Percentiles rank a stretch among this genome's conserved stretches.
These are phyloP conservation scores for Drosophila conformis DNA, from an alignment of 2,888 invertebrate genomes.

Conservation along the genomic window DNA sequence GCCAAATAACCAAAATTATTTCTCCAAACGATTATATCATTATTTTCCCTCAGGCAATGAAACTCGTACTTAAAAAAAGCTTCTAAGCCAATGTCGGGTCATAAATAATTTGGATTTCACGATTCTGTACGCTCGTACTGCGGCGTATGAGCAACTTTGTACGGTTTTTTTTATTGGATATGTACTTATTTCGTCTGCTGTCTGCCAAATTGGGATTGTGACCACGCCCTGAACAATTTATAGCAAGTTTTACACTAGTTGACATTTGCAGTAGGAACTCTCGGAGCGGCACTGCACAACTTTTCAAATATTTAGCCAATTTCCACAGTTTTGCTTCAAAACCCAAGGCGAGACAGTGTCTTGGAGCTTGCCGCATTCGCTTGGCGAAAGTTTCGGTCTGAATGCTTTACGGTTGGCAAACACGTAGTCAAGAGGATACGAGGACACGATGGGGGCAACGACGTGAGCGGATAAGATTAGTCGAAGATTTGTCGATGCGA, in stretches of 20 bases:
- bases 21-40: constrained; percentile 41
- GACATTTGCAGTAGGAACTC: constrained; percentile 55
- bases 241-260: constrained; percentile 48
- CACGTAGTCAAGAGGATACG: constrained; percentile 43
- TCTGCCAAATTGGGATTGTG: constrained; percentile 32
- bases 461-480: constrained; percentile 14
- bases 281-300: constrained; percentile 49
- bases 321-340: constrained; percentile 51
- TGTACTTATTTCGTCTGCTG: constrained; percentile 11
- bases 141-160: constrained; percentile 51
- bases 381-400: constrained; percentile 48
- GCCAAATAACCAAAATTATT: constrained; percentile 33
- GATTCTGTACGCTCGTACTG: constrained; percentile 35
- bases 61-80: constrained; percentile 24
- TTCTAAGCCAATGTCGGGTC: constrained; percentile 46
- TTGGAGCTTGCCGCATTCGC: constrained; percentile 66
- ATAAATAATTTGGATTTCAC: constrained; percentile 64
- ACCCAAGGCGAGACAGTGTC: constrained; percentile 52
- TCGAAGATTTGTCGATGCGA: constrained; percentile 26
- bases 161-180: not conserved
- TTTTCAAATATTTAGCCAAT: constrained; percentile 77
- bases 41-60: constrained; percentile 15
- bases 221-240: constrained; percentile 50
- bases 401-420: constrained; percentile 47
- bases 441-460: not conserved